Base-by-base conservation (phyloP, 1,140 invertebrate species). In the Sycophaga agraensis region DNA sequence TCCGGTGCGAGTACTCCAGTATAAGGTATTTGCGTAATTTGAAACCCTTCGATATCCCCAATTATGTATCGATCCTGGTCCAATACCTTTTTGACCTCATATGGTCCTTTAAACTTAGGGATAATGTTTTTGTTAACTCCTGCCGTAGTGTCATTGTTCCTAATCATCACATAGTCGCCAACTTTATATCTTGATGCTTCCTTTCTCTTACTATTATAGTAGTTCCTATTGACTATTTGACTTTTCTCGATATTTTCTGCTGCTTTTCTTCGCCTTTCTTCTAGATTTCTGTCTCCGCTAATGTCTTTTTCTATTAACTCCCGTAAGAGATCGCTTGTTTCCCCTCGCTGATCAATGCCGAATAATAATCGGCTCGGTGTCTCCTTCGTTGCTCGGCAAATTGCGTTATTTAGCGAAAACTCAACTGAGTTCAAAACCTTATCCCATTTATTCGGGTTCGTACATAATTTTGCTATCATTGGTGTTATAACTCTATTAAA, bases 391-490 rank as follows among this genome's bases (percentile, higher is more conserved):
- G n/a, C n/a, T n/a, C n/a, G n/a, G n/a, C n/a, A n/a, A n/a, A 57
- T n/a, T 11, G 70, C 60, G 34, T 71, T 70, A 54, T 73, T 73
- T 14, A 73, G 17, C 4, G 63, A 57, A 57, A 62, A 70, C 56
- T 72, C 66, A 9, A 57, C 57, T 12, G 70, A 39, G 9, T 11
- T 34, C 31, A 73, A 31, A 12, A 49, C 22, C 11, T 59, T 49
- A 45, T 66, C 48, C 72, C 68, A 74, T 22, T 61, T 50, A 11
- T 31, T 53, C 19, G 42, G 53, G 11, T 22, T 12, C n/a, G 59
- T 50, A 21, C 45, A 16, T 9, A 71, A 40, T 63, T 72, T 72
- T 5, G 50, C 45, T 19, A 66, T 46, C 53, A 70, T 66, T 1
- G 64, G 59, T 6, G 42, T 61, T 35, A 72, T 12, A 9, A 50